These are phyloP conservation scores for Ranitomeya variabilis DNA, from an alignment of 2,113 vertebrate genomes.

Conservation along the genomic window DNA sequence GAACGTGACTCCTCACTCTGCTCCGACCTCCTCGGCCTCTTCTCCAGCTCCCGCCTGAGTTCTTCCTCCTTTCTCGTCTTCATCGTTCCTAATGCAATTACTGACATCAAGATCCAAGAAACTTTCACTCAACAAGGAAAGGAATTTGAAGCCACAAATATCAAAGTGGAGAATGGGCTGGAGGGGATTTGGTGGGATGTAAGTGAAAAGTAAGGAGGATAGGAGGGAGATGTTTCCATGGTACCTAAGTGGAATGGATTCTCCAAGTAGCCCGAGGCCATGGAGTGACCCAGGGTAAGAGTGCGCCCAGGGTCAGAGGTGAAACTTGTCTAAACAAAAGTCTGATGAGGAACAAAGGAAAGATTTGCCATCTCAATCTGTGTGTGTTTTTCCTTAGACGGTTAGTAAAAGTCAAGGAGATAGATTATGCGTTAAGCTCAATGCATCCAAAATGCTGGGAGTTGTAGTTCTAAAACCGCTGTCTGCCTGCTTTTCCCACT, in stretches of 20 bases:
- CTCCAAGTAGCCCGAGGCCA: conserved; percentile 67
- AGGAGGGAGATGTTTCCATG: conserved; percentile 66
- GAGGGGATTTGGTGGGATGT: conserved; percentile 59
- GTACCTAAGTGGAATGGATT: conserved; percentile 71
- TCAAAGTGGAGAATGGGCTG: conserved; percentile 74
- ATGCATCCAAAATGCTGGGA: neutral
- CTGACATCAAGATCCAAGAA: conserved; percentile 73
- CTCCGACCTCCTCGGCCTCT: neutral
- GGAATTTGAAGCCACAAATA: conserved; percentile 72
- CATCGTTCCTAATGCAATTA: conserved; percentile 77
- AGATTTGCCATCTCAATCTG: conserved; percentile 8
- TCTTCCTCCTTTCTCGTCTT: neutral
- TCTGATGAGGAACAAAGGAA: conserved; percentile 17
- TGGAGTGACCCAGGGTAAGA: conserved; percentile 74
- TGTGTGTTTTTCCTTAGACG: neutral
- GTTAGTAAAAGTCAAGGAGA: neutral
- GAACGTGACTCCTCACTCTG: neutral
- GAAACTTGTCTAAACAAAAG: conserved; percentile 68
- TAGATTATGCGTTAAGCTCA: neutral
- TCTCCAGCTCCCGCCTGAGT: too few relatives aligned
- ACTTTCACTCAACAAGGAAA: conserved; percentile 74
- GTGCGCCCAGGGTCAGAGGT: conserved; percentile 69
- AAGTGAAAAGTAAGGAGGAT: conserved; percentile 67
- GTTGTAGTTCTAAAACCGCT: neutral
- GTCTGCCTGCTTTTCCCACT: neutral